phyloP scores from a whole-genome alignment of 2,113 vertebrate species.

The Pelodiscus sinensis region DNA sequence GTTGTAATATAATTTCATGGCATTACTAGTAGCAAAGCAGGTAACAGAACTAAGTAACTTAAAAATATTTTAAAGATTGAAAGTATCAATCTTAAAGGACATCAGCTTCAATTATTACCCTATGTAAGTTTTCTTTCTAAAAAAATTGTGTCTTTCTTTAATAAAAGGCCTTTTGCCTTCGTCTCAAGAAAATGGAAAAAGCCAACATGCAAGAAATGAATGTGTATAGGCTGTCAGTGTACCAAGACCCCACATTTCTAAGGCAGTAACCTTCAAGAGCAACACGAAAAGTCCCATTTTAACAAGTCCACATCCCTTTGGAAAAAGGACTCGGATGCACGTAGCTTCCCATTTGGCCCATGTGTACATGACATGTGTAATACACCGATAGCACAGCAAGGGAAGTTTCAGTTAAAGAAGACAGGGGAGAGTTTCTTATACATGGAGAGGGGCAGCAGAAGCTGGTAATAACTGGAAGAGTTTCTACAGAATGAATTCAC shows the following conservation, averaged over 20 bases:
- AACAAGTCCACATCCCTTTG: not conserved
- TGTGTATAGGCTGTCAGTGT: not conserved
- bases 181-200: not conserved
- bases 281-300: not conserved
- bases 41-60: not conserved
- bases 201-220: not conserved
- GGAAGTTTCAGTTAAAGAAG: not conserved
- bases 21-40: not conserved
- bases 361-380: not conserved
- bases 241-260: not conserved
- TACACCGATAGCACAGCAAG: not conserved
- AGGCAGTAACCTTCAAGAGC: not conserved
- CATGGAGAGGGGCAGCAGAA: not conserved
- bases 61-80: not conserved
- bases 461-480: not conserved
- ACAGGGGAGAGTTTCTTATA: not conserved
- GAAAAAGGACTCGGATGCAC: not conserved
- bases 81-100: too few relatives aligned
- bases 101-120: not conserved
- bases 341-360: not conserved
- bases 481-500: not conserved
- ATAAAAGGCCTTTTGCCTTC: not conserved
- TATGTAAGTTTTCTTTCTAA: not conserved
- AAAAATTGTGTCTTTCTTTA: not conserved
- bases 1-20: not conserved